Conservation (phyloP, 2,888 invertebrate species). For the Acleris emargana region DNA sequence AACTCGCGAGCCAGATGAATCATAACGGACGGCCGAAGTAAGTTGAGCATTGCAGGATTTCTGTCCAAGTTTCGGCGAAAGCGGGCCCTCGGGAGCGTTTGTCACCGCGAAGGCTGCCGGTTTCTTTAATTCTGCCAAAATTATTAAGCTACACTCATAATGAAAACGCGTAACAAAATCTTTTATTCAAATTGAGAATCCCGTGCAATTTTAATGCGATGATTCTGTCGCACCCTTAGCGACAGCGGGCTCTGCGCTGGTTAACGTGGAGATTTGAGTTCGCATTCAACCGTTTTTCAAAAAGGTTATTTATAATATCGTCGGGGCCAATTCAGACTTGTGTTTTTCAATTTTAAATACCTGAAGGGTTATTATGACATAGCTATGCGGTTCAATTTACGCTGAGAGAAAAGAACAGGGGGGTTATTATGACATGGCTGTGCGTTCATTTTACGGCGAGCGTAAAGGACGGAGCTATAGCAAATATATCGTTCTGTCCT, state of each 20-base stretch:
- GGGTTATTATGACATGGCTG: too few relatives aligned
- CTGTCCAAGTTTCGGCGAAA: constrained; percentile 51
- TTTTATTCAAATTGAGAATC: constrained; percentile 24
- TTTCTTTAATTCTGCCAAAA: constrained; percentile 51
- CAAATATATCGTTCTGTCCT: too few relatives aligned
- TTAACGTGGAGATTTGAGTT: too few relatives aligned
- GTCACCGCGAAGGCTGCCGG: constrained; percentile 48
- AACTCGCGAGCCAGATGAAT: constrained; percentile 56
- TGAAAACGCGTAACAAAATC: constrained; percentile 22
- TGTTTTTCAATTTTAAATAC: too few relatives aligned
- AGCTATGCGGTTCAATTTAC: too few relatives aligned
- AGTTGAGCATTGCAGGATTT: constrained; percentile 56
- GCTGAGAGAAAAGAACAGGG: too few relatives aligned
- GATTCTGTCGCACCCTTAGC: background rate
- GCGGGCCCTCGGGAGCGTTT: constrained; percentile 58
- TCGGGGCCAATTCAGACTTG: too few relatives aligned
- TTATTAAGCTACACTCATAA: constrained; percentile 30
- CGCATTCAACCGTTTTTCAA: too few relatives aligned
- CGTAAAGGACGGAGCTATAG: too few relatives aligned
- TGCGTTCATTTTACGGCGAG: too few relatives aligned
- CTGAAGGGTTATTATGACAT: too few relatives aligned
- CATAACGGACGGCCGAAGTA: constrained; percentile 54
- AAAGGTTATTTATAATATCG: too few relatives aligned
- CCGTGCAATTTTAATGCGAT: constrained; percentile 12
- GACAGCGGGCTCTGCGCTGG: background rate